phyloP scores from a whole-genome alignment of 2,888 invertebrate genomes.

The Calameuta idolon region DNA sequence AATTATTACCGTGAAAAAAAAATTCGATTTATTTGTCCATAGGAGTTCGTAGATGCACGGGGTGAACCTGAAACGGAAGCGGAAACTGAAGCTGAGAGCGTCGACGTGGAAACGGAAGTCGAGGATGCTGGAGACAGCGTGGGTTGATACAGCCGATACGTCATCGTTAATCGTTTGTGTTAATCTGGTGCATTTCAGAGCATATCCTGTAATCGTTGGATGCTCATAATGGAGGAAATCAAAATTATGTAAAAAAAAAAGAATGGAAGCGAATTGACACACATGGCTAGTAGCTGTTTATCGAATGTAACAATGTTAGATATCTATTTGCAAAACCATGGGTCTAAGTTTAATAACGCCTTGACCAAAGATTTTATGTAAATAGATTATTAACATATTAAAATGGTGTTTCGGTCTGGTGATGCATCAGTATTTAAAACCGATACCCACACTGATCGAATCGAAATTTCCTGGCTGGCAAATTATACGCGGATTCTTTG shows the following conservation, averaged over 20 bases:
- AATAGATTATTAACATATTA: constrained; percentile 38
- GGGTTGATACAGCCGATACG: constrained; percentile 50
- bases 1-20: background rate
- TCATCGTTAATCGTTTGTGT: constrained; percentile 7
- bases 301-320: constrained; percentile 50
- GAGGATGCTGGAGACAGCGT: constrained; percentile 62
- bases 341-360: constrained; percentile 47
- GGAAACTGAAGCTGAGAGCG: constrained; percentile 41
- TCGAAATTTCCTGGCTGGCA: background rate
- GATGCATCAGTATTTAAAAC: background rate
- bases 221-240: constrained; percentile 52
- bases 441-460: background rate
- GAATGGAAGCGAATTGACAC: constrained; percentile 33
- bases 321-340: constrained; percentile 46
- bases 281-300: constrained; percentile 52
- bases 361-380: constrained; percentile 56
- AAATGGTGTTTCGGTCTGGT: background rate
- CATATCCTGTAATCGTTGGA: constrained; percentile 34
- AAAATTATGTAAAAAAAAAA: constrained; percentile 38
- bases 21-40: constrained; percentile 23
- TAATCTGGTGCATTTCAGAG: constrained; percentile 52
- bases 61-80: constrained; percentile 50
- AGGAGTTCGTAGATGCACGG: constrained; percentile 65
- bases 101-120: constrained; percentile 49
- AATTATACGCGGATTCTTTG: background rate